Evolutionary conservation across 1,140 invertebrate species (phyloP).

Genomic region (Neelides sp.): DNA sequence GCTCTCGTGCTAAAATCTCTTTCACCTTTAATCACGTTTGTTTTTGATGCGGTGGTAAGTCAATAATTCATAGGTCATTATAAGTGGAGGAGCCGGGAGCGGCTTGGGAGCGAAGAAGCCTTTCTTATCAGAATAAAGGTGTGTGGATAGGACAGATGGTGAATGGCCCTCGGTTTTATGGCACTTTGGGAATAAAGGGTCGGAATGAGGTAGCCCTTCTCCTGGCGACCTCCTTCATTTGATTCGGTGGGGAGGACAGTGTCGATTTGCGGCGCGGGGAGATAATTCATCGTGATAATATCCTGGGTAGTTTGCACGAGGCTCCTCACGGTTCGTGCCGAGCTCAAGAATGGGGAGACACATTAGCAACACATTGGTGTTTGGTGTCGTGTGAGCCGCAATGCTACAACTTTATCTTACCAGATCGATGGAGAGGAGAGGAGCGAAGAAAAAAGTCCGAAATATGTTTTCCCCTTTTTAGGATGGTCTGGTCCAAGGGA

Average conservation of each 20-base stretch:
- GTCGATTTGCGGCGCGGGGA: no score
- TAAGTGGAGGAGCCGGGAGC: neutral
- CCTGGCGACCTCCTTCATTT: no score
- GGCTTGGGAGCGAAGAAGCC: neutral
- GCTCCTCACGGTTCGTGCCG: no score
- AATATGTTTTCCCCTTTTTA: neutral
- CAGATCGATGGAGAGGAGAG: slow-evolving; percentile 30
- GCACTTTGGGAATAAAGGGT: no score
- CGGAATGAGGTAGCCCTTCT: no score
- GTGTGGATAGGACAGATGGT: slow-evolving; percentile 20
- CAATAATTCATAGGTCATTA: slow-evolving; percentile 28
- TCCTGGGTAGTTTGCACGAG: no score
- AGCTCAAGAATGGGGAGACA: slow-evolving; percentile 7
- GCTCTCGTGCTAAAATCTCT: slow-evolving; percentile 7
- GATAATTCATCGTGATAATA: no score
- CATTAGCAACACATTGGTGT: slow-evolving; percentile 2
- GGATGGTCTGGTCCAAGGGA: no score
- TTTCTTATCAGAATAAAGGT: slow-evolving; percentile 23
- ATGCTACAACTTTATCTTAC: slow-evolving; percentile 24
- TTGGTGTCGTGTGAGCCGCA: slow-evolving; percentile 19
- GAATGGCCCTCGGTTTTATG: no score
- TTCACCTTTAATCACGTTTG: slow-evolving; percentile 27
- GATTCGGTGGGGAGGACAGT: no score
- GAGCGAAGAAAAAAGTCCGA: slow-evolving; percentile 23
- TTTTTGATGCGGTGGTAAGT: slow-evolving; percentile 26